phyloP scores from a whole-genome alignment of 2,113 vertebrate species.

The Oreochromis tanganicae region DNA sequence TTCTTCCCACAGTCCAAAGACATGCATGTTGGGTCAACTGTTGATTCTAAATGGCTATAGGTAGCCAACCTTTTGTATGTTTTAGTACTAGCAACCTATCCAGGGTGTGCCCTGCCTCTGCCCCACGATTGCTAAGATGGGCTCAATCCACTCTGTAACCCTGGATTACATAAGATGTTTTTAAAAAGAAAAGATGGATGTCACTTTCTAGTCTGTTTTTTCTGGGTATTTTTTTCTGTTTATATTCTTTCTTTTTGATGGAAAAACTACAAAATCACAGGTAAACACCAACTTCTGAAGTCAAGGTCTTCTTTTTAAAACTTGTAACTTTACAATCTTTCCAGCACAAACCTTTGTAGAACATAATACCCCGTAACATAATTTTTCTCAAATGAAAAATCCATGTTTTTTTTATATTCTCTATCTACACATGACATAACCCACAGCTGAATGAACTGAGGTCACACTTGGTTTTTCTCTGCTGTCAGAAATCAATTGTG shows the following conservation, averaged over 20 bases:
- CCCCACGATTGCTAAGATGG: not conserved
- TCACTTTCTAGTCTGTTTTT: not conserved
- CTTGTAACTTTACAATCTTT: not conserved
- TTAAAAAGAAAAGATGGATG: not conserved
- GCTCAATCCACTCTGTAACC: not conserved
- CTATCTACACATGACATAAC: not conserved
- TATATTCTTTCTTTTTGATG: not conserved
- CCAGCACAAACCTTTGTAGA: not conserved
- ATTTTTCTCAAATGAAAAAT: not conserved
- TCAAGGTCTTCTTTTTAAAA: not conserved
- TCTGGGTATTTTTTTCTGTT: fast-evolving
- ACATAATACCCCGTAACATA: not conserved
- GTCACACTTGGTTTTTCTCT: not conserved
- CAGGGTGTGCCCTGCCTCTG: not conserved
- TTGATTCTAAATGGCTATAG: not conserved
- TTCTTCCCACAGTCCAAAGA: not conserved
- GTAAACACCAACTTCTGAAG: not conserved
- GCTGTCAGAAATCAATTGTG: not conserved
- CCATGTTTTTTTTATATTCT: not conserved
- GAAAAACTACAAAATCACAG: not conserved
- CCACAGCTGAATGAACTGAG: not conserved
- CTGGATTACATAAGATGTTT: not conserved
- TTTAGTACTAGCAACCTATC: not conserved
- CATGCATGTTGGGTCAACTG: not conserved
- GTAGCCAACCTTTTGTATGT: not conserved